Conservation (phyloP, 2,888 invertebrate genomes). For the Drosophila macrospina region DNA sequence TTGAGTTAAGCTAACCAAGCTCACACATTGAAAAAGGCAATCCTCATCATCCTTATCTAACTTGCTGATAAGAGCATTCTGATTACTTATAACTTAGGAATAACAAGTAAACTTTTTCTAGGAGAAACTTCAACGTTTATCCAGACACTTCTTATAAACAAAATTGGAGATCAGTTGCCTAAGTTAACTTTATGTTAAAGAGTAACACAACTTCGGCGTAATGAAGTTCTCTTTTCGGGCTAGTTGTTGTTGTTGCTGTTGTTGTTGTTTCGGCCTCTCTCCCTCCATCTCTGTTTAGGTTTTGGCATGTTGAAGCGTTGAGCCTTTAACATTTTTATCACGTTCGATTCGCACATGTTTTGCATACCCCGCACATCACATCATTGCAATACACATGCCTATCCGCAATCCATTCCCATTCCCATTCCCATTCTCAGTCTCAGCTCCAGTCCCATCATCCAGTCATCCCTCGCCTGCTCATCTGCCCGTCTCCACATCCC, state of each 20-base stretch:
- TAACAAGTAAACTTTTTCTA: no score
- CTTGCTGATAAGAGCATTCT: no score
- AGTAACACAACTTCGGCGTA: not conserved
- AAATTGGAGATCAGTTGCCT: no score
- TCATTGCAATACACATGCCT: conserved; percentile 52
- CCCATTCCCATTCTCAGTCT: conserved; percentile 16
- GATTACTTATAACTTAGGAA: no score
- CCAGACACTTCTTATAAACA: no score
- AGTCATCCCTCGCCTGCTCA: no score
- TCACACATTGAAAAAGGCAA: no score
- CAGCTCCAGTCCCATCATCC: conserved; percentile 30
- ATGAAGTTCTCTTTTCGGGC: not conserved
- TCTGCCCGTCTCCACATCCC: conserved; percentile 7
- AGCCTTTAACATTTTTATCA: conserved; percentile 80
- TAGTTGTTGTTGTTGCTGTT: not conserved
- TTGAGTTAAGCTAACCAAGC: no score
- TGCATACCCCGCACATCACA: conserved; percentile 72
- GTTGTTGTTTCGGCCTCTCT: conserved; percentile 1
- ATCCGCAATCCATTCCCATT: conserved; percentile 43
- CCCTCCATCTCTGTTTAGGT: conserved; percentile 40
- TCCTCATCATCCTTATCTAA: no score
- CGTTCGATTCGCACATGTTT: conserved; percentile 84
- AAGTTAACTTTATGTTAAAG: not conserved
- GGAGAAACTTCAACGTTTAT: no score
- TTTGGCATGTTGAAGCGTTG: conserved; percentile 53